Base-by-base conservation (phyloP, 2,888 invertebrate species). In the Pollenia angustigena region DNA sequence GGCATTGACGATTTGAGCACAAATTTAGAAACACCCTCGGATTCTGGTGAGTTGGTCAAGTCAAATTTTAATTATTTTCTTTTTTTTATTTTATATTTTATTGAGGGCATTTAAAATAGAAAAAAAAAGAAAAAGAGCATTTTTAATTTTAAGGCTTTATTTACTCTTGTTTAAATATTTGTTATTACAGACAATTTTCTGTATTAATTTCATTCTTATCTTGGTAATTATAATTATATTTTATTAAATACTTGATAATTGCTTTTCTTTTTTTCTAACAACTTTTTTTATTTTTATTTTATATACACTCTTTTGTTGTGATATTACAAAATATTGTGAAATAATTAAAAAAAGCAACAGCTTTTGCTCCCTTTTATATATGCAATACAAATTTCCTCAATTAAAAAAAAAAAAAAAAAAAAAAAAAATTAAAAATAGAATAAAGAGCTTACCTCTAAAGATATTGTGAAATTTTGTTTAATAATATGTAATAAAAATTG, bases 21-120 rank as follows among this genome's bases (percentile, higher is more conserved):
- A 74, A 97, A 97, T 89, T 95, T 97, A 42, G 97, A 97, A 91
- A 97, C 98, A 89, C 97, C 98, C 80, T 97, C 98, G 58, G 98
- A 98, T 95, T 97, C 98, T 88, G 97, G 98, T 96, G 94, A 96
- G 96, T 93, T 87, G 81, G 69, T 87, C 78, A 85, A 75, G 83
- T 86, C 50, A 75, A 46, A 50, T 64, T 76, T 64, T 66, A 32
- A 32, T 46, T 46, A 4, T 56, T 83, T 48, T 62, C n/a, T 52
- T 6, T 72, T 32, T 32, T 66, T 18, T 48, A 18, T 18, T 48
- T 14, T 18, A 66, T 18, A 23, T 7, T 42, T 52, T 58, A 12
- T 23, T 6, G 6, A 32, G 32, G 32, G 32, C 32, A 6, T 32
- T 32, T 32, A 32, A 32, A n/a, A n/a, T n/a, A n/a, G n/a, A n/a